Conservation (phyloP, 2,888 invertebrate genomes). For the Molanna angustata region DNA sequence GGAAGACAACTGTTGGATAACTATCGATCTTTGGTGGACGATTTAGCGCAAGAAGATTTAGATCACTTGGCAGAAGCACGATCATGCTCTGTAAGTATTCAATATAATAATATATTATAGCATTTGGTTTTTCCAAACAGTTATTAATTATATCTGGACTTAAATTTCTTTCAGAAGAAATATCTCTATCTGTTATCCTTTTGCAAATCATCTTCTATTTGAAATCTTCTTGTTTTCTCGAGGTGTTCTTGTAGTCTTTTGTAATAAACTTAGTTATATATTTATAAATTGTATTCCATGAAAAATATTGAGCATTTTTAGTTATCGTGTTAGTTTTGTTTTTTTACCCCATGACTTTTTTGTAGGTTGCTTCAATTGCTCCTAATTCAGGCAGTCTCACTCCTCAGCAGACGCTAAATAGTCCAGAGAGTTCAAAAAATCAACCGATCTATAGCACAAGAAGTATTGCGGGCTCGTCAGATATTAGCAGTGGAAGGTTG, state of each 20-base stretch:
- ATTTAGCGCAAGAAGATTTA: conserved; percentile 78
- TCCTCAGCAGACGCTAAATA: conserved; percentile 38
- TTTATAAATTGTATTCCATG: no score
- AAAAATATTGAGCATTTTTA: no score
- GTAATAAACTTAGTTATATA: no score
- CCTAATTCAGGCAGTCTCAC: conserved; percentile 16
- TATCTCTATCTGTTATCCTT: no score
- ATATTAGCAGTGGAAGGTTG: conserved; percentile 52
- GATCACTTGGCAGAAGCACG: conserved; percentile 79
- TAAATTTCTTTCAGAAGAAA: no score
- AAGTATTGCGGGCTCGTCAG: conserved; percentile 43
- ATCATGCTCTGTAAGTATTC: conserved; percentile 74
- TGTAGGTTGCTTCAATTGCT: conserved; percentile 27
- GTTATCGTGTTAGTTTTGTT: no score
- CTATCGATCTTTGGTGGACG: conserved; percentile 79
- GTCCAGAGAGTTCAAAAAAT: conserved; percentile 35
- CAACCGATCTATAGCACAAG: conserved; percentile 45
- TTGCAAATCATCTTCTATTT: no score
- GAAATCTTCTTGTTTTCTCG: no score
- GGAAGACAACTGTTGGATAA: conserved; percentile 84
- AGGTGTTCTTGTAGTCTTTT: no score
- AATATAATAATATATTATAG: no score
- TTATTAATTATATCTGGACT: no score
- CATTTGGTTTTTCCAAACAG: no score
- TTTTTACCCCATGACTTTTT: not conserved